Conservation (phyloP, 2,888 invertebrate genomes). For the Drosophila paramelanica region DNA sequence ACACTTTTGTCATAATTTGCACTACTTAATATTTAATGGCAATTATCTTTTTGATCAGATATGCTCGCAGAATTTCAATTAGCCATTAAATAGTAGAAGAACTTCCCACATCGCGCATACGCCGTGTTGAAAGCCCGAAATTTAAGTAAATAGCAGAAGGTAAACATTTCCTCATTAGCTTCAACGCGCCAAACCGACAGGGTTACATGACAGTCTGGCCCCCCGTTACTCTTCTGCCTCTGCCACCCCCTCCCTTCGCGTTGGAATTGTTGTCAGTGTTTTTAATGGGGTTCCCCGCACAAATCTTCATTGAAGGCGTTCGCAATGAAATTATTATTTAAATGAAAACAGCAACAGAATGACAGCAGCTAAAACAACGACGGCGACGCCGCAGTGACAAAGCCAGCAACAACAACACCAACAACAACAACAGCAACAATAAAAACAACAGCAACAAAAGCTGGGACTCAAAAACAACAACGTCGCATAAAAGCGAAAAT, state of each 20-base stretch:
- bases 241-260: no score
- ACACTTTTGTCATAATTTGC: no score
- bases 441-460: slow-evolving; percentile 24
- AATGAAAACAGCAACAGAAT: slow-evolving; percentile 72
- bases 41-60: slow-evolving; percentile 52
- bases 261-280: slow-evolving; percentile 20
- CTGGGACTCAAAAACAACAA: slow-evolving; percentile 17
- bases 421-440: slow-evolving; percentile 37
- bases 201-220: no score
- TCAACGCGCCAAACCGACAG: slow-evolving; percentile 1
- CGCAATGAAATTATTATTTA: slow-evolving; percentile 82
- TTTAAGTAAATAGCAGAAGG: slow-evolving; percentile 31
- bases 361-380: slow-evolving; percentile 26
- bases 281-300: slow-evolving; percentile 30
- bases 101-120: slow-evolving; percentile 35
- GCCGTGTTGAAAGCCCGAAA: slow-evolving; percentile 20
- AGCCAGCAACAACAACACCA: slow-evolving; percentile 33
- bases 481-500: slow-evolving; percentile 58
- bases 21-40: slow-evolving; percentile 15
- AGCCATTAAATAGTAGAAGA: slow-evolving; percentile 10
- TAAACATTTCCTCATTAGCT: slow-evolving; percentile 57
- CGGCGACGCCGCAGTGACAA: slow-evolving; percentile 45
- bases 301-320: slow-evolving; percentile 63
- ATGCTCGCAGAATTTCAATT: slow-evolving; percentile 44
- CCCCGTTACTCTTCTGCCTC: no score